Evolutionary conservation across 2,797 vertebrate genomes (phyloP).

Genomic region (Capromys pilorides): DNA sequence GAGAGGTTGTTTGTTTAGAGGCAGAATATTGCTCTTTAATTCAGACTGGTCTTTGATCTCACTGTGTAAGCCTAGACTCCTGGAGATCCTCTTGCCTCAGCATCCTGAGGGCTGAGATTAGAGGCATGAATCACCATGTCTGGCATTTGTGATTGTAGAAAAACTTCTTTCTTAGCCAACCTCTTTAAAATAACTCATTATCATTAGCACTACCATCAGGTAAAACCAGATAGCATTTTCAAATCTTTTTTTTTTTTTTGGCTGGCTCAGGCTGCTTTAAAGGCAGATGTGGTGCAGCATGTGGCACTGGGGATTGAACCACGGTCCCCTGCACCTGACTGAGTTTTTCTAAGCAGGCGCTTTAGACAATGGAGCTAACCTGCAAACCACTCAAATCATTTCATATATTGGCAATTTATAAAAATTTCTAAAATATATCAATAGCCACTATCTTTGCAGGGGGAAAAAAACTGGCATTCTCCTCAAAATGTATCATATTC

Average conservation of each 20-base stretch:
- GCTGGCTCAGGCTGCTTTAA: too few species aligned
- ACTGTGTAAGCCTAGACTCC: neutral
- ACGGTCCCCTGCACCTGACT: too few species aligned
- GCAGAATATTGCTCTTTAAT: neutral
- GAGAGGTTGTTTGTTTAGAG: neutral
- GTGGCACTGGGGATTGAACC: too few species aligned
- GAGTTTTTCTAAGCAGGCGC: too few species aligned
- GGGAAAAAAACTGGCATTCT: neutral
- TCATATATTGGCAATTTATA: slow-evolving; percentile 34
- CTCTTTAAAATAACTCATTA: neutral
- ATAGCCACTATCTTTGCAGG: slow-evolving; percentile 31
- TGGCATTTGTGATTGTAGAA: neutral
- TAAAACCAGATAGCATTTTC: slow-evolving; percentile 41
- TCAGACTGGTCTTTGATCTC: neutral
- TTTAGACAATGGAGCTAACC: too few species aligned
- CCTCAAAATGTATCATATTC: slow-evolving; percentile 27
- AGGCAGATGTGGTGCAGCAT: too few species aligned
- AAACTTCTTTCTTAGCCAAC: neutral
- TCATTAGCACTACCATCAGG: neutral
- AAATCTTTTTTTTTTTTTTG: neutral
- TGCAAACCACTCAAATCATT: neutral
- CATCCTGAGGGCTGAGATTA: neutral
- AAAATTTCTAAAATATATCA: slow-evolving; percentile 37
- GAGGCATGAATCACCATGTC: neutral
- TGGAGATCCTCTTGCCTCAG: neutral